phyloP scores from a whole-genome alignment of 1,140 invertebrate genomes.

The Drosophila ficusphila region DNA sequence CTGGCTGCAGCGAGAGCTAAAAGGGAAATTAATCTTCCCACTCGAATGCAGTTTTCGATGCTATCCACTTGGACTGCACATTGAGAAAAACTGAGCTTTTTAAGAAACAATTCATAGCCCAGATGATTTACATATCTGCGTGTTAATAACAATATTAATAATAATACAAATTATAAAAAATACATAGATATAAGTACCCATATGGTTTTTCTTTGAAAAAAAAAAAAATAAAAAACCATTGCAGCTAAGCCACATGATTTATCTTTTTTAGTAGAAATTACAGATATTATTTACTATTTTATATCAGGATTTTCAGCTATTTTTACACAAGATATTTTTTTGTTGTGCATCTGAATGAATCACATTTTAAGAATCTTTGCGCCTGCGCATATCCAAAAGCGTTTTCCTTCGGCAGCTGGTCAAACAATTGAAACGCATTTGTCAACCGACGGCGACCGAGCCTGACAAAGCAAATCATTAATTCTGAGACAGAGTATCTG shows the following conservation, averaged over 20 bases:
- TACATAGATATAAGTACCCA: too few species aligned
- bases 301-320: background rate
- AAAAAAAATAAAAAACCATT: too few species aligned
- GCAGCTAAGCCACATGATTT: too few species aligned
- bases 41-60: constrained; percentile 33
- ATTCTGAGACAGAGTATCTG: constrained; percentile 25
- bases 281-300: background rate
- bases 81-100: constrained; percentile 4
- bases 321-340: background rate
- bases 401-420: constrained; percentile 43
- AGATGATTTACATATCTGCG: too few species aligned
- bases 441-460: constrained; percentile 40
- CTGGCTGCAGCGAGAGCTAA: constrained; percentile 25
- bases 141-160: too few species aligned
- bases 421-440: constrained; percentile 78
- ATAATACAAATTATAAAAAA: too few species aligned
- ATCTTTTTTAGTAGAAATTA: too few species aligned
- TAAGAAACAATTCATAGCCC: too few species aligned
- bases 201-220: too few species aligned
- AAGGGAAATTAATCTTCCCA: constrained; percentile 56
- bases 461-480: constrained; percentile 63
- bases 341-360: constrained; percentile 38
- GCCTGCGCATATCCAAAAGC: constrained; percentile 31
- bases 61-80: constrained; percentile 15
- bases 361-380: constrained; percentile 31